A percentile compares a stretch with the other conserved stretches of the same genome.
Evolutionary conservation across 2,113 vertebrate genomes (phyloP).

Genomic region (Gasterosteus nipponicus): DNA sequence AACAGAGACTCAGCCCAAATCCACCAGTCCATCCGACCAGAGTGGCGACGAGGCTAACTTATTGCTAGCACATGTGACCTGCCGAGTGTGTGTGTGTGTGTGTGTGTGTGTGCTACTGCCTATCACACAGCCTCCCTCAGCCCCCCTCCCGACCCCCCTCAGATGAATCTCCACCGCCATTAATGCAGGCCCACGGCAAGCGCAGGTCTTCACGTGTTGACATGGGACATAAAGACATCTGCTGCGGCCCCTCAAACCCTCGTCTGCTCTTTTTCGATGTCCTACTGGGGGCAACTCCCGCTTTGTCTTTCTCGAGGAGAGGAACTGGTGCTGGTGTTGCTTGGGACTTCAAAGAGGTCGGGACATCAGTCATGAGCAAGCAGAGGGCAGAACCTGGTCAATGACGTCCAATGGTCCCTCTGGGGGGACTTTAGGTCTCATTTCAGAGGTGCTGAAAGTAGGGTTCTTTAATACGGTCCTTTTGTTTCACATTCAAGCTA

Average conservation of each 20-base stretch:
- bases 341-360: slow-evolving; percentile 69
- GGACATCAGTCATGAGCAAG: slow-evolving; percentile 58
- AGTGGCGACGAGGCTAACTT: slow-evolving; percentile 61
- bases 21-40: slow-evolving; percentile 52
- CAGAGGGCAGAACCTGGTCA: slow-evolving; percentile 73
- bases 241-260: slow-evolving; percentile 27
- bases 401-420: slow-evolving; percentile 70
- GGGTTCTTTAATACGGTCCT: slow-evolving; percentile 61
- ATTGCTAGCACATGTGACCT: slow-evolving; percentile 79
- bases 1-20: slow-evolving; percentile 20
- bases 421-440: slow-evolving; percentile 68
- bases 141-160: slow-evolving; percentile 23
- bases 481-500: slow-evolving; percentile 53
- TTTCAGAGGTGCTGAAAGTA: slow-evolving; percentile 78
- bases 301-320: slow-evolving; percentile 33
- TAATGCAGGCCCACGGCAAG: slow-evolving; percentile 77
- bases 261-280: slow-evolving; percentile 20
- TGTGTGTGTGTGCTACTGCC: slow-evolving; percentile 49
- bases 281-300: slow-evolving; percentile 16
- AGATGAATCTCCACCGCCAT: slow-evolving; percentile 69
- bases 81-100: slow-evolving; percentile 58
- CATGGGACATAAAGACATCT: slow-evolving; percentile 63
- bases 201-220: slow-evolving; percentile 58
- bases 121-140: slow-evolving; percentile 40
- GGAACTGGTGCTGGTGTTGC: slow-evolving; percentile 56